phyloP scores from a whole-genome alignment of 2,888 invertebrate genomes.

The Leptopilina drosophilae region DNA sequence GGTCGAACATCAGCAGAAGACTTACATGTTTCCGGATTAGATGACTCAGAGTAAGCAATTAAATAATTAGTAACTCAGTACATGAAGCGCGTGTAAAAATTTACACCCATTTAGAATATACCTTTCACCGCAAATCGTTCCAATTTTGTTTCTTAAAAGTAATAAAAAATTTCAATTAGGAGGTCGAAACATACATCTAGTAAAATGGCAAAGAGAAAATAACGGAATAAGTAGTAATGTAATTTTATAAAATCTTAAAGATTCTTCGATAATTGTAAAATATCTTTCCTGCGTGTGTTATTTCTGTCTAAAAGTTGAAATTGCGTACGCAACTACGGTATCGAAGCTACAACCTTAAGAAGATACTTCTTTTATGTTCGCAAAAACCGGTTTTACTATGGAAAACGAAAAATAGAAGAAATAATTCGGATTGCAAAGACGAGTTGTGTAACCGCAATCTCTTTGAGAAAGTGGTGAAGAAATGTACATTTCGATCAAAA shows the following conservation, averaged over 20 bases:
- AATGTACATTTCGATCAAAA: not conserved
- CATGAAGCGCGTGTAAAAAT: too few species aligned
- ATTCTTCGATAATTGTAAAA: not conserved
- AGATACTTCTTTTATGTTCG: constrained; percentile 4
- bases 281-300: not conserved
- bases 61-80: too few species aligned
- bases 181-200: too few species aligned
- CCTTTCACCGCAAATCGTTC: too few species aligned
- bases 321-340: not conserved
- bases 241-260: not conserved
- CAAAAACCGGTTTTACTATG: constrained; percentile 30
- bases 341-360: constrained; percentile 11
- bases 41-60: too few species aligned
- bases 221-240: not conserved
- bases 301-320: not conserved
- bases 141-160: too few species aligned
- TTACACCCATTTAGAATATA: too few species aligned
- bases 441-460: constrained; percentile 32
- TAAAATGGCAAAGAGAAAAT: not conserved
- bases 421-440: constrained; percentile 21
- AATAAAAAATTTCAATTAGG: too few species aligned
- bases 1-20: too few species aligned
- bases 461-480: not conserved
- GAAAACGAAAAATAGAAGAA: constrained; percentile 30
- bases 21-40: too few species aligned